Conservation (phyloP, 23 tunicate species). For the Ascidia mentula region DNA sequence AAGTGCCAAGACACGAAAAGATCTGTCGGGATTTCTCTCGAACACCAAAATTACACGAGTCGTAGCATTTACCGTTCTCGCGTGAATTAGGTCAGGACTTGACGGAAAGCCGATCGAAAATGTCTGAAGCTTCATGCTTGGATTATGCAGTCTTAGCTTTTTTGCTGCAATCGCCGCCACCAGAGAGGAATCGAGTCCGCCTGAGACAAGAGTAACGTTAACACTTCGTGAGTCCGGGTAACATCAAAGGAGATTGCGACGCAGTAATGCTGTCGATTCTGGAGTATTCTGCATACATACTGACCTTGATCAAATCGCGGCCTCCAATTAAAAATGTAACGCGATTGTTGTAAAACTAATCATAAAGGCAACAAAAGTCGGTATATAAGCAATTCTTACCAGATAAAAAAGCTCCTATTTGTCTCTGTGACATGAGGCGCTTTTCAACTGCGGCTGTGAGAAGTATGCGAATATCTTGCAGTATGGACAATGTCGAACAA, state of each 20-base stretch:
- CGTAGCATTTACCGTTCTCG: conserved; percentile 5
- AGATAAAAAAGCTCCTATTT: neutral
- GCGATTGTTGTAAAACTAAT: too few species aligned
- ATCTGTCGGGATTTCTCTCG: too few species aligned
- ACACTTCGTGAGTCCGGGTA: too few species aligned
- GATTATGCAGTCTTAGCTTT: neutral
- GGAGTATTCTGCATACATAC: too few species aligned
- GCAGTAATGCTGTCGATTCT: too few species aligned
- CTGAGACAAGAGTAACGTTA: neutral
- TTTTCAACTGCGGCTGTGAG: neutral
- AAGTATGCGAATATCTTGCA: neutral
- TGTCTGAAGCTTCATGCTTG: conserved; percentile 11
- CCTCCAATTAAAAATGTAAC: too few species aligned
- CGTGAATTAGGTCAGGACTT: conserved; percentile 17
- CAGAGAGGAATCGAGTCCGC: conserved; percentile 30
- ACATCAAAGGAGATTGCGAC: too few species aligned
- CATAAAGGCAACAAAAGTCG: too few species aligned
- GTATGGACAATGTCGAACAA: neutral
- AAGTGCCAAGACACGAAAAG: too few species aligned
- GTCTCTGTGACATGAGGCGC: neutral
- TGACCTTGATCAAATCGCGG: too few species aligned
- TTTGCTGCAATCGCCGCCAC: conserved; percentile 22
- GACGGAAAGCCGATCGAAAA: conserved; percentile 16
- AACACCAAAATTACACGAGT: neutral
- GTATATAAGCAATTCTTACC: neutral